phyloP scores from a whole-genome alignment of 2,797 vertebrate species.

The Cyclura pinguis region DNA sequence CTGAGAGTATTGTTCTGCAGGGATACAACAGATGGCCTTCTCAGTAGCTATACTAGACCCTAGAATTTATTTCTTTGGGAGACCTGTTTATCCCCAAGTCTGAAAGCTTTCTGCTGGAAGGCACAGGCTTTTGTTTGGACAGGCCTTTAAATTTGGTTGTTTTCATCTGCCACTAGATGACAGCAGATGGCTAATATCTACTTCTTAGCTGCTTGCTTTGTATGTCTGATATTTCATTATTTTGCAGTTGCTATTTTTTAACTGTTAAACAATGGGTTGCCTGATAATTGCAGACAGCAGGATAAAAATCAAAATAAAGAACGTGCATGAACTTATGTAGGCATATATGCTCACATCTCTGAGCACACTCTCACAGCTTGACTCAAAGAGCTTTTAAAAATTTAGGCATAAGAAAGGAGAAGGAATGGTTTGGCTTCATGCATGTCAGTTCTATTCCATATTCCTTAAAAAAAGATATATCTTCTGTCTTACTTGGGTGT shows the following conservation, averaged over 20 bases:
- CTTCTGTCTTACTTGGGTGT: not conserved
- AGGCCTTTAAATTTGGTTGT: not conserved
- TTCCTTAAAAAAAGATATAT: not conserved
- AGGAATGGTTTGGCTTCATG: not conserved
- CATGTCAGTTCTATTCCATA: not conserved
- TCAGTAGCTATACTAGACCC: not conserved
- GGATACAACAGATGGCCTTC: not conserved
- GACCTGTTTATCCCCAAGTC: not conserved
- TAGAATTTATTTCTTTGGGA: not conserved
- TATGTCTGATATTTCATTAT: not conserved
- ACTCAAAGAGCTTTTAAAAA: constrained; percentile 66
- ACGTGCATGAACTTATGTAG: not conserved
- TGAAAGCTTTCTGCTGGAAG: not conserved
- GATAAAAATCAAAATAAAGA: not conserved
- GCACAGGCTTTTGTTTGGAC: not conserved
- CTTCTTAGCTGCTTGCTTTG: not conserved
- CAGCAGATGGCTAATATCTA: not conserved
- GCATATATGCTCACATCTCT: constrained; percentile 69
- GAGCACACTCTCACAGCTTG: constrained; percentile 69
- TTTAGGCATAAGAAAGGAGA: not conserved
- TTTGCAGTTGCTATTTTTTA: not conserved
- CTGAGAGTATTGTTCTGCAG: not conserved
- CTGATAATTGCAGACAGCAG: too few species aligned
- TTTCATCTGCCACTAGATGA: not conserved
- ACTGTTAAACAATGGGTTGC: not conserved